phyloP scores from a whole-genome alignment of 2,888 invertebrate genomes.

The Scaptodrosophila latifasciaeformis region DNA sequence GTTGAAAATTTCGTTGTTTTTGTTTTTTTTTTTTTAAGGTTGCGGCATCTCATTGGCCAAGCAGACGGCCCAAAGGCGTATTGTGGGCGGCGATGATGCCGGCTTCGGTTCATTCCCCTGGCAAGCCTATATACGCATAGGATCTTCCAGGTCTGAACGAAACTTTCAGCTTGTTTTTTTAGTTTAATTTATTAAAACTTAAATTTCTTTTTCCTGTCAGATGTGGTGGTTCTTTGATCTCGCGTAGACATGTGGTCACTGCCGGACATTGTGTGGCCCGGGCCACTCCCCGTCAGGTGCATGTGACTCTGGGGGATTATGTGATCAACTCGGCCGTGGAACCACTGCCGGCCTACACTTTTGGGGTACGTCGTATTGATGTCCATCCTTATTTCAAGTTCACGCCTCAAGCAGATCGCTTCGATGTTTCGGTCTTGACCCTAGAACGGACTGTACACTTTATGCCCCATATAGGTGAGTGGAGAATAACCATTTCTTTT shows the following conservation, averaged over 20 bases:
- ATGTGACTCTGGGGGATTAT: conserved; percentile 90
- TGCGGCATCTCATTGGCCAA: conserved; percentile 91
- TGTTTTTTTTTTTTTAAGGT: conserved; percentile 78
- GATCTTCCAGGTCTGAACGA: conserved; percentile 90
- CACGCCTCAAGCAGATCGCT: conserved; percentile 93
- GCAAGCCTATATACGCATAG: conserved; percentile 96
- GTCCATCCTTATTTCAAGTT: conserved; percentile 95
- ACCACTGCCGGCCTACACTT: conserved; percentile 92
- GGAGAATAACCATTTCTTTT: background rate
- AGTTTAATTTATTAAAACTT: background rate
- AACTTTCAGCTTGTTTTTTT: background rate
- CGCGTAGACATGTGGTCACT: conserved; percentile 92
- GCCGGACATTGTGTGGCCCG: conserved; percentile 96
- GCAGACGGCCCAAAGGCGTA: conserved; percentile 90
- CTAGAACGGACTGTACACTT: conserved; percentile 92
- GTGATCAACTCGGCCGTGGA: conserved; percentile 95
- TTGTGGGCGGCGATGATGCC: conserved; percentile 95
- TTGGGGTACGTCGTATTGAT: conserved; percentile 91
- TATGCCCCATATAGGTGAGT: conserved; percentile 87
- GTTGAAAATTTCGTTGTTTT: background rate
- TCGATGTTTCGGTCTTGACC: conserved; percentile 92
- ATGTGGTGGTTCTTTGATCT: conserved; percentile 94
- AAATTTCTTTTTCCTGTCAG: conserved; percentile 75
- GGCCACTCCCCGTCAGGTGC: conserved; percentile 91
- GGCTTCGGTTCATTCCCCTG: conserved; percentile 96